Evolutionary conservation across 1,140 invertebrate genomes (phyloP), one percentile per base, ranked within the genome.

Genomic region (Thaumetopoea pityocampa): DNA sequence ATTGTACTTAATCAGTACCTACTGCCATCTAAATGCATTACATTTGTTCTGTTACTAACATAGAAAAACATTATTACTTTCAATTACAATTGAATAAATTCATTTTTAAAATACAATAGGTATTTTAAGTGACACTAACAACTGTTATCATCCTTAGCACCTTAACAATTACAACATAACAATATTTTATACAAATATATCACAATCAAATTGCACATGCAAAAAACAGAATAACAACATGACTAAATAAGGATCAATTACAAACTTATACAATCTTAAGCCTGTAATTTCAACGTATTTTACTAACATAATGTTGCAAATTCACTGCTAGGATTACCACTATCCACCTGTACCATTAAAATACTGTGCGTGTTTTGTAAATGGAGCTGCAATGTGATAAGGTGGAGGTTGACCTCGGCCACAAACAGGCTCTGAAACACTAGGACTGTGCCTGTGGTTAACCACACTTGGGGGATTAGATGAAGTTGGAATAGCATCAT

Each of bases 291-390:
- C 10, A 35, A 42, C n/a, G n/a, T n/a, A n/a, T n/a, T n/a, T n/a
- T n/a, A n/a, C n/a, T n/a, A n/a, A n/a, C n/a, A n/a, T n/a, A n/a
- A n/a, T n/a, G n/a, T n/a, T n/a, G n/a, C n/a, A n/a, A n/a, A n/a
- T 51, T 42, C 51, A 38, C 14, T 40, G 20, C 20, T 51, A 32
- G 11, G 15, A 10, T 35, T 41, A 59, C 28, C 57, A 71, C 67
- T 84, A 84, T 76, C 78, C 77, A 34, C 78, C 78, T 23, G 78
- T 74, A 19, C 78, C 78, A 65, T 86, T 85, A 47, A 86, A 86
- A 62, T 83, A 86, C 48, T 86, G 85, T 54, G 85, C 85, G 67
- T 86, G 85, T 66, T 86, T 86, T 12, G 85, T 85, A 45, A 79
- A 86, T n/a, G 85, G 80, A 18, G 85, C 85, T 16, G 83, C 85